phyloP scores from a whole-genome alignment of 2,113 vertebrate genomes.

The Pelecanus crispus region DNA sequence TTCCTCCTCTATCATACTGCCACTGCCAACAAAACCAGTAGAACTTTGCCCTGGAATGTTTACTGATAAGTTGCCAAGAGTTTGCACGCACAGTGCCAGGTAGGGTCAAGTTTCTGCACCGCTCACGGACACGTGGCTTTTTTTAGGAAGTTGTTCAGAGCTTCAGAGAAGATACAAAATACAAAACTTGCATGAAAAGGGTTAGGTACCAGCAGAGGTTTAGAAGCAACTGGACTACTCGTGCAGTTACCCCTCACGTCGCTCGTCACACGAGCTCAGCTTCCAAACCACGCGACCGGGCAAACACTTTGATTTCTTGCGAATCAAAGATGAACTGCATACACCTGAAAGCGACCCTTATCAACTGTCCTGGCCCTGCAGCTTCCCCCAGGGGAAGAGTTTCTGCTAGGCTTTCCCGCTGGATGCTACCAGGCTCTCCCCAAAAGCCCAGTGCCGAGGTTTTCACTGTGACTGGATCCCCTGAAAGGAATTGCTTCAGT shows the following conservation, averaged over 20 bases:
- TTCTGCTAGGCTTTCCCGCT: not conserved
- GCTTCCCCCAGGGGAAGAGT: not conserved
- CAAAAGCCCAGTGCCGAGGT: not conserved
- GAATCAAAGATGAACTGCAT: not conserved
- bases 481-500: not conserved
- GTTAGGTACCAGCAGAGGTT: not conserved
- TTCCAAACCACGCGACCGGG: not conserved
- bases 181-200: not conserved
- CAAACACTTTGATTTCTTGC: not conserved
- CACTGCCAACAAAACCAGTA: not conserved
- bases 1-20: not conserved
- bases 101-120: not conserved
- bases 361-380: not conserved
- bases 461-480: not conserved
- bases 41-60: conserved; percentile 44
- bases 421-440: not conserved
- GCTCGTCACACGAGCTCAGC: not conserved
- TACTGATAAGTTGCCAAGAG: not conserved
- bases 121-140: not conserved
- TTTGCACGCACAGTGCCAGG: not conserved
- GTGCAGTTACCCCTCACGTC: rapidly evolving
- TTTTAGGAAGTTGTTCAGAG: not conserved
- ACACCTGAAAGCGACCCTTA: not conserved
- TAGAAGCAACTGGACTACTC: not conserved
- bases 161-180: not conserved